Percentiles rank a stretch among this genome's conserved stretches.
Conservation (phyloP, 2,888 invertebrate genomes). For the Automeris io region DNA sequence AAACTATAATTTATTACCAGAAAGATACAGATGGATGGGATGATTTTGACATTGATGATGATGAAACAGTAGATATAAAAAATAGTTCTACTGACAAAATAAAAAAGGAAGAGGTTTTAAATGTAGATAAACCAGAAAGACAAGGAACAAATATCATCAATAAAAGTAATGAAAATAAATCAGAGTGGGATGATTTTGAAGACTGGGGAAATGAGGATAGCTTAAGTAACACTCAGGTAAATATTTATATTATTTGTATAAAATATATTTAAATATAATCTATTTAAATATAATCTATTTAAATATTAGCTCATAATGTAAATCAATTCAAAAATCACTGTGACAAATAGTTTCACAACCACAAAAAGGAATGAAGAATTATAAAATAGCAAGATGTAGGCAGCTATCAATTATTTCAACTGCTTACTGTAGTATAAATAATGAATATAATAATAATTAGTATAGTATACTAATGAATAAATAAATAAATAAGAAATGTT, state of each 20-base stretch:
- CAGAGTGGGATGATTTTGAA: slow-evolving; percentile 73
- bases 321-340: no score
- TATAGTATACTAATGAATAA: no score
- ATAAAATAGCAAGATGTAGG: no score
- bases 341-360: no score
- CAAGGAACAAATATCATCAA: slow-evolving; percentile 14
- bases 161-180: slow-evolving; percentile 22
- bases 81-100: not conserved
- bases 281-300: no score
- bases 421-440: not conserved
- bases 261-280: no score
- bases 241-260: no score
- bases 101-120: not conserved
- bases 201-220: slow-evolving; percentile 57
- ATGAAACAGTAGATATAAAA: slow-evolving; percentile 20
- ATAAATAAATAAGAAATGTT: no score
- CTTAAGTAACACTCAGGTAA: slow-evolving; percentile 22
- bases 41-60: slow-evolving; percentile 64
- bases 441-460: no score
- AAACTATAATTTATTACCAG: slow-evolving; percentile 17
- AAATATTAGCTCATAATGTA: no score
- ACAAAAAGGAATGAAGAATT: no score
- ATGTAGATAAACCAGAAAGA: slow-evolving; percentile 7
- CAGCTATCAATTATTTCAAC: no score
- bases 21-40: slow-evolving; percentile 62